Percentiles rank a stretch among this genome's conserved stretches.
phyloP scores from a whole-genome alignment of 2,113 vertebrate genomes.

The Phylloscopus trochiloides region DNA sequence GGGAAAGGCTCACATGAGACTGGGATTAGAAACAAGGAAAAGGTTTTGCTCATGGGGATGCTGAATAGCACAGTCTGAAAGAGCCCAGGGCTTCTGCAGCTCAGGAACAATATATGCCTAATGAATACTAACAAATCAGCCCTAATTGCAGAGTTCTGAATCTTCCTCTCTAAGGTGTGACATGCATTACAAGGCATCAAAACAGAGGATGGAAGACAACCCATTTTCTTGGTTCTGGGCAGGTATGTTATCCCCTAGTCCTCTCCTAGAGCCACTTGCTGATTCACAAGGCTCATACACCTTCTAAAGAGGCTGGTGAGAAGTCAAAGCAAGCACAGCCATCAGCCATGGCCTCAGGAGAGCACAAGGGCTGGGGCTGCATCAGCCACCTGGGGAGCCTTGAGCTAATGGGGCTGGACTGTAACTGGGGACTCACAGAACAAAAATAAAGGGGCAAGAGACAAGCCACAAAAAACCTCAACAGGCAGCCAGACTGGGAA shows the following conservation, averaged over 20 bases:
- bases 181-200: background rate
- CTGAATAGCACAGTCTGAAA: background rate
- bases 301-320: background rate
- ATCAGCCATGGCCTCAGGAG: rapidly evolving
- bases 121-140: background rate
- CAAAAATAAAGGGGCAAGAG: background rate
- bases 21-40: background rate
- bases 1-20: background rate
- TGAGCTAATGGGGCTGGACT: background rate
- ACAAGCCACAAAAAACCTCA: no score
- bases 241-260: background rate
- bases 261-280: background rate
- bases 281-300: background rate
- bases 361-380: background rate
- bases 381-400: background rate
- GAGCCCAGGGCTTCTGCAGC: background rate
- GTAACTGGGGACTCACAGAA: rapidly evolving
- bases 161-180: background rate
- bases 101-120: background rate
- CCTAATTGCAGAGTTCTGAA: background rate
- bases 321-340: background rate
- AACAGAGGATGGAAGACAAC: background rate
- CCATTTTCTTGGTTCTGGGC: background rate
- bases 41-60: background rate
- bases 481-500: background rate